phyloP scores from a whole-genome alignment of 2,797 vertebrate species.

The Gadopsis marmoratus region DNA sequence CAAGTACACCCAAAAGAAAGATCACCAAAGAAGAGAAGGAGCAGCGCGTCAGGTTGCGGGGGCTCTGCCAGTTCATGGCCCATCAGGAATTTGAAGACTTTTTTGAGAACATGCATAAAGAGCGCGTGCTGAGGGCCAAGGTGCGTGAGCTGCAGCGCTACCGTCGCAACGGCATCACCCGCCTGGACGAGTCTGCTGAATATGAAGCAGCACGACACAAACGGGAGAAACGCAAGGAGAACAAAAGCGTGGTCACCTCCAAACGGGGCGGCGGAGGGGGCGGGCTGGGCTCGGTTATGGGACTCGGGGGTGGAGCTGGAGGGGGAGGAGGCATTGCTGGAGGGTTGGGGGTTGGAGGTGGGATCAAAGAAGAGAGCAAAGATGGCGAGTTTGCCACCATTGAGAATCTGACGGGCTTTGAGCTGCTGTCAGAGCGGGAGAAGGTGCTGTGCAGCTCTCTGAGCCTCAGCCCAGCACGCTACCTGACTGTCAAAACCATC shows the following conservation, averaged over 20 bases:
- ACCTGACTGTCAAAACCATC: conserved; percentile 97
- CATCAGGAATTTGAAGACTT: conserved; percentile 96
- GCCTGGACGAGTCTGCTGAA: conserved; percentile 94
- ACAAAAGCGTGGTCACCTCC: conserved; percentile 88
- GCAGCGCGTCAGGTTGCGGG: conserved; percentile 89
- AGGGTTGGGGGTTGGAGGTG: conserved; percentile 70
- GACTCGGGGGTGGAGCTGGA: conserved; percentile 70
- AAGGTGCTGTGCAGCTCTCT: conserved; percentile 96
- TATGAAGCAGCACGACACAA: conserved; percentile 97
- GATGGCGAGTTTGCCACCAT: conserved; percentile 95
- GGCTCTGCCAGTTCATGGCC: conserved; percentile 97
- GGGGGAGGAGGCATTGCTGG: conserved; percentile 65
- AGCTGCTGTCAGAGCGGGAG: conserved; percentile 95
- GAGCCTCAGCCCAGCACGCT: conserved; percentile 93
- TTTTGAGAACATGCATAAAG: conserved; percentile 97
- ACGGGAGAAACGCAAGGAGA: conserved; percentile 95
- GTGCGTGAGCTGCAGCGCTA: conserved; percentile 97
- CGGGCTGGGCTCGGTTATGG: conserved; percentile 79
- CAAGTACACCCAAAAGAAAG: conserved; percentile 87
- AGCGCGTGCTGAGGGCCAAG: conserved; percentile 92
- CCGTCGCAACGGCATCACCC: conserved; percentile 94
- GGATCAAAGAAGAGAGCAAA: conserved; percentile 91
- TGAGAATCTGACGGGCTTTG: conserved; percentile 94
- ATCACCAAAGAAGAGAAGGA: conserved; percentile 97
- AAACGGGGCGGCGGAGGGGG: conserved; percentile 83